These are phyloP conservation scores for Bombylius major DNA, from an alignment of 2,888 invertebrate species.

Conservation along the genomic window DNA sequence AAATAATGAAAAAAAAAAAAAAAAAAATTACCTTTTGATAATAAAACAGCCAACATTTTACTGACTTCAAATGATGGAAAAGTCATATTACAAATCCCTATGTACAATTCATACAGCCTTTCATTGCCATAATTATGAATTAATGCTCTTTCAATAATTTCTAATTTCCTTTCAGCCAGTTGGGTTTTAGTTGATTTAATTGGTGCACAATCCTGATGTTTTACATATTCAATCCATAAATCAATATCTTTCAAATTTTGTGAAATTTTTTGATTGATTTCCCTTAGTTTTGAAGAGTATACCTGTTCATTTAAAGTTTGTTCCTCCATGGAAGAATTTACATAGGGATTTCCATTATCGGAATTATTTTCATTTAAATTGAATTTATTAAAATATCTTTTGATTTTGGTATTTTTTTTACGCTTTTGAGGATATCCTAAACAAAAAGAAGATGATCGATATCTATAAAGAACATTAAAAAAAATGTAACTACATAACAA, in stretches of 20 bases:
- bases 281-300: constrained; percentile 39
- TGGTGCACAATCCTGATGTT: constrained; percentile 40
- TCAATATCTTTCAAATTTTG: constrained; percentile 41
- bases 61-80: constrained; percentile 48
- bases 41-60: constrained; percentile 35
- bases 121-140: constrained; percentile 42
- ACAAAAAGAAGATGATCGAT: neutral
- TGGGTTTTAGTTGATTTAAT: constrained; percentile 27
- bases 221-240: constrained; percentile 47
- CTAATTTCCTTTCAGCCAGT: constrained; percentile 43
- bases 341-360: neutral
- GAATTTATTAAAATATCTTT: constrained; percentile 17
- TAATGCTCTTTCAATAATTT: constrained; percentile 49
- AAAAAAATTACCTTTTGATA: constrained; percentile 37
- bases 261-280: constrained; percentile 41
- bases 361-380: neutral
- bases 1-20: neutral
- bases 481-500: too few relatives aligned
- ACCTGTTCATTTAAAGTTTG: constrained; percentile 34
- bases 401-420: constrained; percentile 4
- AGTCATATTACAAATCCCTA: constrained; percentile 34
- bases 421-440: neutral
- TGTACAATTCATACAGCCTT: constrained; percentile 35
- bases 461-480: neutral
- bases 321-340: too few relatives aligned